phyloP scores from a whole-genome alignment of 2,113 vertebrate species.

The Casuarius casuarius region DNA sequence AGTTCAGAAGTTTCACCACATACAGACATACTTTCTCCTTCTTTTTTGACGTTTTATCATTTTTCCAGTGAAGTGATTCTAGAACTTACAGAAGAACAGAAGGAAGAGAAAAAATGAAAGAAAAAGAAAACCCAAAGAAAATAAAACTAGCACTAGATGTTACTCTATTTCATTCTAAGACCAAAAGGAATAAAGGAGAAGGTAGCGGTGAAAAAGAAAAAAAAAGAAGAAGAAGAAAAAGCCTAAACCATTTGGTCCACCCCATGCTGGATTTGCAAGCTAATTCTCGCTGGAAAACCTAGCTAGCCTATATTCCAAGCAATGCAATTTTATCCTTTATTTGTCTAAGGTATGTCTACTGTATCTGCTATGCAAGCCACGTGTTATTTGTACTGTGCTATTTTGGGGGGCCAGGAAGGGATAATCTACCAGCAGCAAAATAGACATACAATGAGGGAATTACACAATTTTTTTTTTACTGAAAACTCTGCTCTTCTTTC shows the following conservation, averaged over 20 bases:
- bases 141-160: not conserved
- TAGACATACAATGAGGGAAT: not conserved
- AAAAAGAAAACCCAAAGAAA: not conserved
- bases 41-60: not conserved
- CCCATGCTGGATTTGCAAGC: not conserved
- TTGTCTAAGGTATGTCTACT: not conserved
- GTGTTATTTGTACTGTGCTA: not conserved
- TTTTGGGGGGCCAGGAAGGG: not conserved
- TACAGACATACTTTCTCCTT: not conserved
- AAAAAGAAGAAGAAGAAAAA: not conserved
- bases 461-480: not conserved
- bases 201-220: not conserved
- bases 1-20: not conserved
- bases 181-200: not conserved
- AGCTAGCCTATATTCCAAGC: not conserved
- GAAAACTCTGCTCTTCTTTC: not conserved
- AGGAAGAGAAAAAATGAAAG: fast-evolving
- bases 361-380: not conserved
- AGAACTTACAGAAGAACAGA: not conserved
- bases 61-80: not conserved
- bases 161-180: not conserved
- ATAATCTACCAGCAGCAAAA: conserved; percentile 19
- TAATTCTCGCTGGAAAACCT: not conserved
- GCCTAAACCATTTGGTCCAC: not conserved
- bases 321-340: conserved; percentile 28